These are phyloP conservation scores for Hydrocynus forskahlii DNA, from an alignment of 2,797 vertebrate genomes.

Conservation along the genomic window DNA sequence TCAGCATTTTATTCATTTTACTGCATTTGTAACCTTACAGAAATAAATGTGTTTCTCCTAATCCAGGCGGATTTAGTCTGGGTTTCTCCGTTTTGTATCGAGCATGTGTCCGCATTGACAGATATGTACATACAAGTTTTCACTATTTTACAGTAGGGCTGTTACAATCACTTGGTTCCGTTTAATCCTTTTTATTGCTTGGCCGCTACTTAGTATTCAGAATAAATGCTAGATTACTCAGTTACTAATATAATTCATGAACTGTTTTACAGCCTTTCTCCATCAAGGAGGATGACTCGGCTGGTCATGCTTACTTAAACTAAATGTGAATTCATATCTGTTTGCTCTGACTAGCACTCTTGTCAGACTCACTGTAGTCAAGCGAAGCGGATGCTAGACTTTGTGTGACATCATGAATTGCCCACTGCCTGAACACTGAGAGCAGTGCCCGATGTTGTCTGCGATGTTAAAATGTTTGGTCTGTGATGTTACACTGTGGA, in stretches of 20 bases:
- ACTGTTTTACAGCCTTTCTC: not conserved
- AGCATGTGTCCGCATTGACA: too few relatives aligned
- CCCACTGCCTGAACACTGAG: not conserved
- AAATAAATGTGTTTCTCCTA: too few relatives aligned
- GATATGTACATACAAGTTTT: not conserved
- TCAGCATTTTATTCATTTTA: too few relatives aligned
- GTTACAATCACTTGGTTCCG: not conserved
- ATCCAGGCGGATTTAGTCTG: too few relatives aligned
- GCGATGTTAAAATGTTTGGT: constrained; percentile 6
- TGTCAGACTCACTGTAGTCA: not conserved
- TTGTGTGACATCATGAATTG: not conserved
- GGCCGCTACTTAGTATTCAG: not conserved
- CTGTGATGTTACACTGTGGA: constrained; percentile 13
- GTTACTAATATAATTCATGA: not conserved
- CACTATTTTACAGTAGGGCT: not conserved
- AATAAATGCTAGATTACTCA: not conserved
- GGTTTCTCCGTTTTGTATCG: not conserved
- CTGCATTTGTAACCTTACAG: too few relatives aligned
- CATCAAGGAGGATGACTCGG: not conserved
- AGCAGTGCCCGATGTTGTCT: constrained; percentile 1
- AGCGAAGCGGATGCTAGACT: not conserved
- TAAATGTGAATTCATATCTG: not conserved
- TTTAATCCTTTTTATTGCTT: not conserved
- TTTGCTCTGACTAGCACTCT: not conserved
- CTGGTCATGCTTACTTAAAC: not conserved